phyloP scores from a whole-genome alignment of 30 jellyfish, hydroid and myxozoan species.

The Hydractinia echinata region DNA sequence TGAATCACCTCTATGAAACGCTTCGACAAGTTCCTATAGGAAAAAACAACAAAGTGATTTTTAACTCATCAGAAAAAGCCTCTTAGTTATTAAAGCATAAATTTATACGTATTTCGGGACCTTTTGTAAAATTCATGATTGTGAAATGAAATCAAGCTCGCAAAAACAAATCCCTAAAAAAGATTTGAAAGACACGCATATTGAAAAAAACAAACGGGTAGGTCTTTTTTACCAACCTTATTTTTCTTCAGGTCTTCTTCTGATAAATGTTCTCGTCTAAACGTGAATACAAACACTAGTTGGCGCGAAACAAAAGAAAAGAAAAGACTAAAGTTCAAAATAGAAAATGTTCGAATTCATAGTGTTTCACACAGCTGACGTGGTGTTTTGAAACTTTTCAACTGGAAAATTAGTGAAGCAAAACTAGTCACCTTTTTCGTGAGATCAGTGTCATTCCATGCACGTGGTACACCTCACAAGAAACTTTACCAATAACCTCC shows the following conservation, averaged over 20 bases:
- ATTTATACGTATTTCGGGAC: neutral
- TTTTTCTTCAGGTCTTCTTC: constrained; percentile 81
- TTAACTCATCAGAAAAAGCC: neutral
- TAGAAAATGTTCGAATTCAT: neutral
- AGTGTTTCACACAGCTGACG: neutral
- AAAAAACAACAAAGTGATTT: neutral
- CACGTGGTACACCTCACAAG: constrained; percentile 66
- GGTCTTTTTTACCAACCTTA: constrained; percentile 31
- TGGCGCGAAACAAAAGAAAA: too few species aligned
- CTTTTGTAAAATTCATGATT: neutral
- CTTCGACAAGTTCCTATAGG: constrained; percentile 67
- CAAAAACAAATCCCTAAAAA: neutral
- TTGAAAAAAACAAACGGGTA: neutral
- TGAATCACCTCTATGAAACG: constrained; percentile 64
- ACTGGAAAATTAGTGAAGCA: too few species aligned
- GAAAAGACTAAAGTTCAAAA: too few species aligned
- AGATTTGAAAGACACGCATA: neutral
- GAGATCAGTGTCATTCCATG: constrained; percentile 79
- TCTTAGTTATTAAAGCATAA: neutral
- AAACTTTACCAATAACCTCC: constrained; percentile 51
- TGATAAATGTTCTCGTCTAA: constrained; percentile 75
- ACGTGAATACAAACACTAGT: neutral
- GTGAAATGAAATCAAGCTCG: neutral
- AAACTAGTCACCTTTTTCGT: constrained; percentile 54
- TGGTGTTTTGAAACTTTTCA: too few species aligned